These are phyloP conservation scores for Eulimnadia texana DNA, from an alignment of 1,140 invertebrate species.

Conservation along the genomic window DNA sequence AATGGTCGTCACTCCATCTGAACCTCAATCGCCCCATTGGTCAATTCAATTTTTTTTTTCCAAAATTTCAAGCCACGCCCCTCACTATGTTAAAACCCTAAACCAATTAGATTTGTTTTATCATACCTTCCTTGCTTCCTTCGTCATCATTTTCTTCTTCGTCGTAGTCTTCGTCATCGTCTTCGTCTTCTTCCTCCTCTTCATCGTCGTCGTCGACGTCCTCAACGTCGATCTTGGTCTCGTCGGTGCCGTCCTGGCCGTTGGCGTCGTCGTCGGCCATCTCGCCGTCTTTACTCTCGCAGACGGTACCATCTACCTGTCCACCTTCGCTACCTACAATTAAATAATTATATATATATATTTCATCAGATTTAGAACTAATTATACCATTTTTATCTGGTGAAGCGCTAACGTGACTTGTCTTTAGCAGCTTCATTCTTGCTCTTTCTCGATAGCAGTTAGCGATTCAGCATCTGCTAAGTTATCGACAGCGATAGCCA, in stretches of 20 bases:
- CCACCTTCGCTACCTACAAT: constrained; percentile 5
- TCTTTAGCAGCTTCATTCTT: constrained; percentile 2
- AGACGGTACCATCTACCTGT: neutral
- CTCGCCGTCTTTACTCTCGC: constrained; percentile 3
- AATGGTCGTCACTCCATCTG: constrained; percentile 32
- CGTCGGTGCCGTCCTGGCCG: constrained; percentile 26
- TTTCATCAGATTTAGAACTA: neutral
- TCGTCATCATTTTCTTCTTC: constrained; percentile 26
- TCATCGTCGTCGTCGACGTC: too few relatives aligned
- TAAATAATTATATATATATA: neutral
- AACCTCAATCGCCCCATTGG: constrained; percentile 24
- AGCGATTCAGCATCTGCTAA: constrained; percentile 94
- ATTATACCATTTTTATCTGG: neutral
- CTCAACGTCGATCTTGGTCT: constrained; percentile 25
- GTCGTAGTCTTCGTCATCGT: constrained; percentile 24
- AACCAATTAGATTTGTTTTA: too few relatives aligned
- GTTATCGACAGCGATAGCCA: constrained; percentile 99
- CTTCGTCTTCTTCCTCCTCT: constrained; percentile 33
- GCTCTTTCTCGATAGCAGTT: constrained; percentile 82
- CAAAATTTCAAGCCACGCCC: too few relatives aligned
- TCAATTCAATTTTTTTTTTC: too few relatives aligned
- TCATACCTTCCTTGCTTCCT: constrained; percentile 21
- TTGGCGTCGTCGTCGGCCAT: neutral
- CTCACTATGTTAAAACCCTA: too few relatives aligned
- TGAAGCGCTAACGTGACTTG: neutral